Evolutionary conservation across 2,888 invertebrate species (phyloP), one percentile per base, ranked within the genome.

Genomic region (Synanthedon vespiformis): DNA sequence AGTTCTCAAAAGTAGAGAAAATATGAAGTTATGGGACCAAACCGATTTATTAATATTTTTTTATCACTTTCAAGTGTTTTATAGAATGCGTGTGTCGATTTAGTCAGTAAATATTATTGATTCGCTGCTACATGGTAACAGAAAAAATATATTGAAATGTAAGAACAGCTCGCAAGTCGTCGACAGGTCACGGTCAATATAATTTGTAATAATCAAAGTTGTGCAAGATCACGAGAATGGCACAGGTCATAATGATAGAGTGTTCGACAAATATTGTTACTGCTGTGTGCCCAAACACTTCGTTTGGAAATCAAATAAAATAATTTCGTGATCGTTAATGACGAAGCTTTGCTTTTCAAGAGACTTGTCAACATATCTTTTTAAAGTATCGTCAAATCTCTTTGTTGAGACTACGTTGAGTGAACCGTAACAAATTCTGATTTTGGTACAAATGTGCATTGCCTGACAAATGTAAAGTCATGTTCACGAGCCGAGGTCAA

Each of bases 221-320:
- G 55, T 56, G 54, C 52, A 57, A 55, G 58, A 60, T 49, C 55
- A 57, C 58, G 58, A 55, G 58, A 63, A 62, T 64, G 58, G 60
- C 64, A 65, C 58, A 62, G 57, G 56, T 56, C 48, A 14, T 14
- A 48, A 48, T 48, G 16, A 48, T 16, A 48, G 48, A 78, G 78
- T 68, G 77, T 61, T 70, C 61, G 58, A 71, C 73, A 75, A 80
- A 80, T 71, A 77, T 74, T 76, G 10, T 72, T 73, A 18, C 18
- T 64, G 63, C 63, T 66, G 58, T 63, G 59, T 60, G 61, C 54
- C 57, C 61, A 64, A 71, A 67, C 66, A 74, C 72, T 73, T 65
- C 63, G 61, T 50, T 52, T 57, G 58, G 55, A 51, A 53, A 34
- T 54, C 51, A 57, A 64, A 60, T 61, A 56, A 22, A 22, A 61